Conservation (phyloP, 2,797 vertebrate species). For the Gambelia wislizenii region DNA sequence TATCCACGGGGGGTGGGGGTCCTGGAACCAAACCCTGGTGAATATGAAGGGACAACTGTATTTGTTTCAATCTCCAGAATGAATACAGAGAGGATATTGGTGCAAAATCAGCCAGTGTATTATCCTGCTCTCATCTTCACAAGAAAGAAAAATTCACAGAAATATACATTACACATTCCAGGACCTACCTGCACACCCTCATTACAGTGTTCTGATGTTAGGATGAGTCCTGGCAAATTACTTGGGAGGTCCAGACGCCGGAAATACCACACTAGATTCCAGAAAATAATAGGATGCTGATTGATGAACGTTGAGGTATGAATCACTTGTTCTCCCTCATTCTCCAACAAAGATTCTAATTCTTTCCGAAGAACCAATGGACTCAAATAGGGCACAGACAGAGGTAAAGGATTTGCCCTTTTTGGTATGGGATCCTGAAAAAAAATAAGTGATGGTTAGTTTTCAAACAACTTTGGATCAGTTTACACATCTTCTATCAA, state of each 20-base stretch:
- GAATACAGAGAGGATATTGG: not conserved
- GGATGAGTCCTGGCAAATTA: slow-evolving; percentile 93
- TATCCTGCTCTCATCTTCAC: not conserved
- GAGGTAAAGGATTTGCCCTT: slow-evolving; percentile 89
- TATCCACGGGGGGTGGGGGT: no score
- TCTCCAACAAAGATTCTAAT: slow-evolving; percentile 95
- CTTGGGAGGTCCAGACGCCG: slow-evolving; percentile 92
- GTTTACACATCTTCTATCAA: not conserved
- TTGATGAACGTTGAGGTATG: slow-evolving; percentile 97
- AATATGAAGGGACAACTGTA: no score
- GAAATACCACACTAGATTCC: slow-evolving; percentile 99
- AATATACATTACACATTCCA: rapidly evolving
- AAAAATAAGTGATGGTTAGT: not conserved
- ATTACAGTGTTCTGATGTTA: slow-evolving; percentile 97
- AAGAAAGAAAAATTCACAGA: not conserved
- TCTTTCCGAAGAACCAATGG: slow-evolving; percentile 96
- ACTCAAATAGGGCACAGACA: slow-evolving; percentile 96
- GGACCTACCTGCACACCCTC: slow-evolving; percentile 88
- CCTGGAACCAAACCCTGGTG: no score
- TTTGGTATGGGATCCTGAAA: slow-evolving; percentile 88
- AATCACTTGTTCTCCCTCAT: slow-evolving; percentile 97
- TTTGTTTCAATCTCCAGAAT: not conserved
- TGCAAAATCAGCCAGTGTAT: not conserved
- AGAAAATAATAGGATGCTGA: slow-evolving; percentile 98
- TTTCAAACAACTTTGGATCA: not conserved